Evolutionary conservation across 1,140 invertebrate genomes (phyloP), one percentile per base, ranked within the genome.

Genomic region (Arion vulgaris): DNA sequence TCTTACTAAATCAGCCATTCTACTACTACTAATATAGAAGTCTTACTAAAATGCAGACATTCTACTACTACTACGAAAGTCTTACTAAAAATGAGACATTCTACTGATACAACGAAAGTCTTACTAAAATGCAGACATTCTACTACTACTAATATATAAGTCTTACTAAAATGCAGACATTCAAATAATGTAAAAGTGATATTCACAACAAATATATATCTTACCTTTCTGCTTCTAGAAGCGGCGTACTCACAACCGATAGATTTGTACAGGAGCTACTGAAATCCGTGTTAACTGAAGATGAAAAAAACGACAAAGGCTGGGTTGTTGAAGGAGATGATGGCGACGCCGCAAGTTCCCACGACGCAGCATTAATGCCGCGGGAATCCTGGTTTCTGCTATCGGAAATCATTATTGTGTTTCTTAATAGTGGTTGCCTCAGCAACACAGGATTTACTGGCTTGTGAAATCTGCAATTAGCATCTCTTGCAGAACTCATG

Each of bases 231-330:
- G 76, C 51, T 23, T 78, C 76, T 4, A 78, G 57, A 17, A 78
- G 76, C 32, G 76, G 76, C 19, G 76, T 78, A 39, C 76, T 78
- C 13, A 78, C 76, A 41, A 78, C 76, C 0, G 76, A 78, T 57
- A 78, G 28, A 36, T 66, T 78, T 1, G 53, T 68, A 36, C 57
- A 38, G 11, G 76, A 78, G 28, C 76, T 34, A 5, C 76, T 45
- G 36, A 13, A 28, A 23, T 78, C 57, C 13, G 32, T 41, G 19
- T n/a, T 34, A 17, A n/a, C 7, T 1, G 71, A 41, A 17, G 26
- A 26, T 1, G 71, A 72, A 9, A 7, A n/a, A 2, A 72, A n/a
- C 5, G 71, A 39, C 71, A 38, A 39, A 1, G 68, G 9, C 9
- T 34, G 68, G 15, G 26, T 4, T 23, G 32, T 15, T 15, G 32